Conservation (phyloP, 2,888 invertebrate genomes). For the Abscondita cerata region DNA sequence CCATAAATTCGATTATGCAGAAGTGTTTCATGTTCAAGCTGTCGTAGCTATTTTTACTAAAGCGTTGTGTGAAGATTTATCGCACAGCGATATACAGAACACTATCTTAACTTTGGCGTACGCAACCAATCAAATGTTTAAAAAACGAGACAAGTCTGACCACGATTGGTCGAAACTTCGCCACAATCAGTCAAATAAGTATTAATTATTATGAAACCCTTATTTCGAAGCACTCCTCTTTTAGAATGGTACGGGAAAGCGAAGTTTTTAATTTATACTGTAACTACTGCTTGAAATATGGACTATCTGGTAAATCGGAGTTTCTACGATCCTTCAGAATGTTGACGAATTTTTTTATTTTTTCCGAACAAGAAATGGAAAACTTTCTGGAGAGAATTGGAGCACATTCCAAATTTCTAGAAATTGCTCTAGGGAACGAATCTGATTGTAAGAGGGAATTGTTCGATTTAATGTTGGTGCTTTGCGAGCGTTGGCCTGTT, state of each 20-base stretch:
- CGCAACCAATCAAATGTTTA: slow-evolving; percentile 60
- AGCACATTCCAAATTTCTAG: slow-evolving; percentile 79
- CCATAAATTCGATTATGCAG: slow-evolving; percentile 69
- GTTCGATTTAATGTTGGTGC: slow-evolving; percentile 67
- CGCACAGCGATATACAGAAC: slow-evolving; percentile 60
- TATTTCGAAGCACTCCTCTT: slow-evolving; percentile 20
- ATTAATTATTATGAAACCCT: slow-evolving; percentile 28
- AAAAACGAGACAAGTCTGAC: slow-evolving; percentile 52
- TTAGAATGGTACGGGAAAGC: slow-evolving; percentile 50
- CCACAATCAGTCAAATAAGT: slow-evolving; percentile 33
- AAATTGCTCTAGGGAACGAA: slow-evolving; percentile 66
- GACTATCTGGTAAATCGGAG: slow-evolving; percentile 56
- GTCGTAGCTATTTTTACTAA: slow-evolving; percentile 65
- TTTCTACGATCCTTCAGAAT: slow-evolving; percentile 62
- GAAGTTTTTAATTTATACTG: slow-evolving; percentile 67
- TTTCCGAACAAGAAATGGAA: slow-evolving; percentile 60
- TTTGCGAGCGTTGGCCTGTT: slow-evolving; percentile 69
- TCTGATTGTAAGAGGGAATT: slow-evolving; percentile 67
- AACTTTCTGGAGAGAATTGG: slow-evolving; percentile 76
- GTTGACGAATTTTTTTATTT: slow-evolving; percentile 64
- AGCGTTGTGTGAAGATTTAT: slow-evolving; percentile 55
- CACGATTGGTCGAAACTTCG: slow-evolving; percentile 41
- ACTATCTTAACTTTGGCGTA: slow-evolving; percentile 65
- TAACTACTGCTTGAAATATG: slow-evolving; percentile 71
- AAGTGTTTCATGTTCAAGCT: slow-evolving; percentile 65